These are phyloP conservation scores for Papilio demoleus DNA, from an alignment of 2,888 invertebrate genomes.

Conservation along the genomic window DNA sequence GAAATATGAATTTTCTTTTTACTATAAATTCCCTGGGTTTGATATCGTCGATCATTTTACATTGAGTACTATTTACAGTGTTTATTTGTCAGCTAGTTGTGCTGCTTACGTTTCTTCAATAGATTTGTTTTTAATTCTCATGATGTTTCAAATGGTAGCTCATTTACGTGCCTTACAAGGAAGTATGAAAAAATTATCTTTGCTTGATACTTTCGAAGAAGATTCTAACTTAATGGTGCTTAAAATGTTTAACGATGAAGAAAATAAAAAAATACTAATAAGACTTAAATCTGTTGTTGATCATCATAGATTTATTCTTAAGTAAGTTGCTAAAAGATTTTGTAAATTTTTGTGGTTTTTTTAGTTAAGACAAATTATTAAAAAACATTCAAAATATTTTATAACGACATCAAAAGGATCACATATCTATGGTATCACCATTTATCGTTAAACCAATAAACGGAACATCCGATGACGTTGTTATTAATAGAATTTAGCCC, in stretches of 20 bases:
- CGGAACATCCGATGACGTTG: too few relatives aligned
- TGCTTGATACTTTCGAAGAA: not conserved
- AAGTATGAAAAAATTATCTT: constrained; percentile 37
- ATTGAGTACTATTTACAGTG: constrained; percentile 27
- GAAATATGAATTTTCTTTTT: constrained; percentile 40
- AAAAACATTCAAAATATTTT: too few relatives aligned
- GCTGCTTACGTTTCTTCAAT: constrained; percentile 31
- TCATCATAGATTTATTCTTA: constrained; percentile 36
- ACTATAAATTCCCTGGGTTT: constrained; percentile 42
- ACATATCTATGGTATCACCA: too few relatives aligned
- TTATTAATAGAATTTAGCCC: too few relatives aligned
- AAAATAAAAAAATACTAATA: constrained; percentile 26
- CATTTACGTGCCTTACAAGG: constrained; percentile 42
- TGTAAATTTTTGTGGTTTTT: too few relatives aligned
- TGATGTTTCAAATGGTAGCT: constrained; percentile 46
- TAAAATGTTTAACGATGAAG: constrained; percentile 31
- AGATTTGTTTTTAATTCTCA: constrained; percentile 42
- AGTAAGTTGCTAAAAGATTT: constrained; percentile 24
- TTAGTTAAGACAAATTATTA: too few relatives aligned
- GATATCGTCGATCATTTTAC: constrained; percentile 39
- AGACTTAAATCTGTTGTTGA: constrained; percentile 28
- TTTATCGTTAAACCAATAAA: too few relatives aligned
- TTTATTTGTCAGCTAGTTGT: constrained; percentile 35
- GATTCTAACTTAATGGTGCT: not conserved
- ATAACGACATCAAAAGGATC: too few relatives aligned